Evolutionary conservation across 2,113 vertebrate genomes (phyloP).

Genomic region (Oreochromis tanganicae): DNA sequence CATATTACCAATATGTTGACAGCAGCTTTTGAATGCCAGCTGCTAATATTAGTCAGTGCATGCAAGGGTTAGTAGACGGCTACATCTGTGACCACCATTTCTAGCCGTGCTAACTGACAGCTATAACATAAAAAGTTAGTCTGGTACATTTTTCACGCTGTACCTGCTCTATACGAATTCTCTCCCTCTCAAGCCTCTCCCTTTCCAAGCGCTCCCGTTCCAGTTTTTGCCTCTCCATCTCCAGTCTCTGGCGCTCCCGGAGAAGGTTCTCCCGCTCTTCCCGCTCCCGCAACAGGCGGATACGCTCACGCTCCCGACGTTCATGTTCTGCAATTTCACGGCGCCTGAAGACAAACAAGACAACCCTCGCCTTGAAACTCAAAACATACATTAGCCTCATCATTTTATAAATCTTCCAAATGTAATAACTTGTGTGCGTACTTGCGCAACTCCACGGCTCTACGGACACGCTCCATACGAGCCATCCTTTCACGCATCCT

Average conservation of each 20-base stretch:
- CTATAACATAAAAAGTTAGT: background rate
- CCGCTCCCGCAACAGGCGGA: conserved; percentile 85
- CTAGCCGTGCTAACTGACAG: accelerated
- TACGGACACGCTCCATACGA: conserved; percentile 83
- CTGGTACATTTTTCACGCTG: background rate
- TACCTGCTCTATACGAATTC: conserved; percentile 97
- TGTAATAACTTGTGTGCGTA: conserved; percentile 28
- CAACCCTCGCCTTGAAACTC: background rate
- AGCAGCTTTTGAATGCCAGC: background rate
- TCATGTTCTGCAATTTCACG: conserved; percentile 88
- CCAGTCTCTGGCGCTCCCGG: conserved; percentile 88
- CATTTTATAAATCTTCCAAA: background rate
- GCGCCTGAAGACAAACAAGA: conserved; percentile 67
- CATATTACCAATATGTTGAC: background rate
- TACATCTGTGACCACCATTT: background rate
- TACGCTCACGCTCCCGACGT: conserved; percentile 81
- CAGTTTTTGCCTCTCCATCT: conserved; percentile 93
- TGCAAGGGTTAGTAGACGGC: background rate
- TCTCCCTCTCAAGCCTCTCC: conserved; percentile 91
- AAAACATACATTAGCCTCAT: background rate
- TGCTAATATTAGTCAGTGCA: background rate
- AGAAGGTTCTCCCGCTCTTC: conserved; percentile 92
- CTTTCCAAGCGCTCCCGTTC: conserved; percentile 95
- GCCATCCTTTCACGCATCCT: conserved; percentile 85
- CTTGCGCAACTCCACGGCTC: conserved; percentile 89